Base-by-base conservation (phyloP, 2,888 invertebrate species). In the Pandemis cinnamomeana region DNA sequence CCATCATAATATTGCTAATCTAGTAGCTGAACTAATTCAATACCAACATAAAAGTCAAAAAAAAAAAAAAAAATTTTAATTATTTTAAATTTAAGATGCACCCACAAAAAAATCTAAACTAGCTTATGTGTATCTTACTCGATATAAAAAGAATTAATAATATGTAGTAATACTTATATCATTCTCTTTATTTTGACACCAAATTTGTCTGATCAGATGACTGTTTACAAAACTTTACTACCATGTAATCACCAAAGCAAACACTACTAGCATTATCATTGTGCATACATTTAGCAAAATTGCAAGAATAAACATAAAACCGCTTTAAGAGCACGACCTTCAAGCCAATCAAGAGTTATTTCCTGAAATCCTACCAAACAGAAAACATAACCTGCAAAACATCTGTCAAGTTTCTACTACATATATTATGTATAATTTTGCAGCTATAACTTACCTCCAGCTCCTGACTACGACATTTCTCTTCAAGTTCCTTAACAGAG, bases 401-500 rank as follows among this genome's bases (percentile, higher is more conserved):
- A 88, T 69, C 87, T 91, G 91, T 91, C 90, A 91, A 83, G 79
- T 72, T 44, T 27, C 13, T 67, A 60, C 68, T 67, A 74, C 75
- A 78, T 71, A 74, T 75, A 78, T 71, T 69, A 70, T 48, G 53
- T 75, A 41, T 67, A 72, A 67, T 73, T 75, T 72, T 69, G 71
- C 10, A 71, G 72, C 67, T 61, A 76, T 79, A 84, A 85, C 93
- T 91, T 81, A 96, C 96, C 95, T 96, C 96, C 76, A 92, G 90
- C 88, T 96, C 95, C 83, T 96, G 95, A 66, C 89, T 91, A 61
- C 87, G 89, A 84, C 95, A 96, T 82, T 95, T 91, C 64, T 93
- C 93, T 81, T 95, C 93, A 77, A 96, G 90, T 78, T 95, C 94
- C 79, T 94, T 92, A 44, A 92, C 89, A 79, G 90, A 75, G 77